These are phyloP conservation scores for Lycaena phlaeas DNA, from an alignment of 2,888 invertebrate genomes.

Conservation along the genomic window DNA sequence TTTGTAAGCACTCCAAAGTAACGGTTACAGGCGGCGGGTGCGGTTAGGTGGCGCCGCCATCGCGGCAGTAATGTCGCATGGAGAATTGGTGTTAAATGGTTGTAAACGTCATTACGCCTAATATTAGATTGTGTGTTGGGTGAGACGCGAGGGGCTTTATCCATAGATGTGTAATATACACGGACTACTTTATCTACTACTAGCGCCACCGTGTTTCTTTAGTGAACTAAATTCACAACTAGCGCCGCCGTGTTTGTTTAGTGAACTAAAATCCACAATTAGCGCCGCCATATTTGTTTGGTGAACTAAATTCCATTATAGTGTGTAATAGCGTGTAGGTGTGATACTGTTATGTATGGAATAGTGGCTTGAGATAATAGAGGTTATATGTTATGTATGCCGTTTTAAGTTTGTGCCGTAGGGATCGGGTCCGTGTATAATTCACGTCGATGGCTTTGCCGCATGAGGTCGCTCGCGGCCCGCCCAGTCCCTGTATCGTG, in stretches of 20 bases:
- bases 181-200: neutral
- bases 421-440: neutral
- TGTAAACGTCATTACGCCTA: constrained; percentile 47
- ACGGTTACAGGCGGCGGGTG: constrained; percentile 54
- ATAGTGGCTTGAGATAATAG: neutral
- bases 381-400: neutral
- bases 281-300: neutral
- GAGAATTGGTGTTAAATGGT: constrained; percentile 64
- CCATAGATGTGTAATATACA: neutral
- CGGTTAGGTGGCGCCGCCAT: constrained; percentile 48
- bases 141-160: constrained; percentile 36
- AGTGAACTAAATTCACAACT: neutral
- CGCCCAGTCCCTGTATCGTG: constrained; percentile 46
- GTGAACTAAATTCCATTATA: neutral
- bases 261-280: too few relatives aligned
- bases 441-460: constrained; percentile 13
- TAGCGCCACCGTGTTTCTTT: neutral
- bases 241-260: neutral
- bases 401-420: neutral
- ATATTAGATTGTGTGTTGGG: constrained; percentile 59
- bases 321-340: neutral
- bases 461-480: constrained; percentile 42
- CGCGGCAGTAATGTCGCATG: constrained; percentile 66
- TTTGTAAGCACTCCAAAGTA: constrained; percentile 17
- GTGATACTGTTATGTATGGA: neutral